A percentile compares a stretch with the other conserved stretches of the same genome.
phyloP scores from a whole-genome alignment of 2,797 vertebrate genomes.

The Euphonia xanthogaster region DNA sequence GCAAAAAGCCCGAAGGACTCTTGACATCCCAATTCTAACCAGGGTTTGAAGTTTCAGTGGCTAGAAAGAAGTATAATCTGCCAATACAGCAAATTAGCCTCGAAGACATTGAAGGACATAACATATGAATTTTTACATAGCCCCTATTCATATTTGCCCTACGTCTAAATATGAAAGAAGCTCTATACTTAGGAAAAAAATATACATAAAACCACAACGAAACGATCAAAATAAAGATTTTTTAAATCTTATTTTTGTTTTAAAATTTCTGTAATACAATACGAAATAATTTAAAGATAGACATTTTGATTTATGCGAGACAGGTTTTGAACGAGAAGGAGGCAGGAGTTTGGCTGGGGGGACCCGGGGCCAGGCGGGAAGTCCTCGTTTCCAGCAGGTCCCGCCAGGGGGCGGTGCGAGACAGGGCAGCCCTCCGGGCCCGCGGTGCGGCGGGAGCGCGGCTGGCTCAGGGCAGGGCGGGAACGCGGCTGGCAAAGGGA shows the following conservation, averaged over 20 bases:
- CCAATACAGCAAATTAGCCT: not conserved
- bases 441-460: not conserved
- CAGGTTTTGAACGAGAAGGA: not conserved
- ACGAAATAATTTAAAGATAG: not conserved
- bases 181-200: not conserved
- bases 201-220: not conserved
- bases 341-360: not conserved
- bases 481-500: not conserved
- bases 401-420: slow-evolving; percentile 5
- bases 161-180: not conserved
- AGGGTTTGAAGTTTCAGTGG: not conserved
- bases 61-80: not conserved
- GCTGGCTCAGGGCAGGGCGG: not conserved
- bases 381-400: not conserved
- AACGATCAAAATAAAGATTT: accelerated
- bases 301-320: not conserved
- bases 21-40: not conserved
- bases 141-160: not conserved
- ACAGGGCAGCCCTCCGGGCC: not conserved
- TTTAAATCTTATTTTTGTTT: not conserved
- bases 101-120: not conserved
- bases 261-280: accelerated
- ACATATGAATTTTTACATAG: not conserved
- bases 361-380: accelerated
- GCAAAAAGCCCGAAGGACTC: not conserved